These are phyloP conservation scores for Steinernema khuongi DNA, from an alignment of 1,140 invertebrate species.

Conservation along the genomic window DNA sequence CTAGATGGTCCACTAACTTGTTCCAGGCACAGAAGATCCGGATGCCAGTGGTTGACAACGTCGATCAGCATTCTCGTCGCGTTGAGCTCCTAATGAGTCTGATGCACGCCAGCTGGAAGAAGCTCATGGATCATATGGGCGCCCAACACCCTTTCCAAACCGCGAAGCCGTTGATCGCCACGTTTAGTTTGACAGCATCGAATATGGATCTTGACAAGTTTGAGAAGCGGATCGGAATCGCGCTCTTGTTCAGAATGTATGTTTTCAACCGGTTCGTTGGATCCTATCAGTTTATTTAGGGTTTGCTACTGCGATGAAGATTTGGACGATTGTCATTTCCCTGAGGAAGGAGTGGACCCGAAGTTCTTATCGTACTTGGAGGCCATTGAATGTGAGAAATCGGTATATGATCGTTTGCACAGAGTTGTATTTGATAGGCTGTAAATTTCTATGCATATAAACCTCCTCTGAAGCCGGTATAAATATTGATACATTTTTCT, in stretches of 20 bases:
- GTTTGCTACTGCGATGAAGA: not conserved
- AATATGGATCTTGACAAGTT: not conserved
- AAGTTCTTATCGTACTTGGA: not conserved
- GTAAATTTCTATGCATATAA: not conserved
- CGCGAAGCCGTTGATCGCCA: not conserved
- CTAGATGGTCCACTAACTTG: not conserved
- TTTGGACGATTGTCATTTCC: not conserved
- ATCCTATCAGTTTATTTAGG: not conserved
- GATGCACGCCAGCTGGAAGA: not conserved
- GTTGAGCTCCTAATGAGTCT: not conserved
- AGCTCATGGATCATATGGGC: not conserved
- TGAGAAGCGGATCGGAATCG: not conserved
- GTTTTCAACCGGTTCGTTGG: not conserved
- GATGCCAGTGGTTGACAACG: not conserved
- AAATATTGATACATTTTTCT: slow-evolving; percentile 4
- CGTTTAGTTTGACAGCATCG: not conserved
- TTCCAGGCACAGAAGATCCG: not conserved
- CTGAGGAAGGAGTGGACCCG: not conserved
- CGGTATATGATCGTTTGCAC: not conserved
- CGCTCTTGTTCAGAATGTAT: not conserved
- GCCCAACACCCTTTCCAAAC: not conserved
- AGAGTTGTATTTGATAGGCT: not conserved
- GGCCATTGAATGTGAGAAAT: not conserved
- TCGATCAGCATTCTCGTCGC: not conserved
- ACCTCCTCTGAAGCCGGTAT: not conserved